These are phyloP conservation scores for Xestoiulus laeticollis DNA, from an alignment of 2,888 invertebrate species.

Conservation along the genomic window DNA sequence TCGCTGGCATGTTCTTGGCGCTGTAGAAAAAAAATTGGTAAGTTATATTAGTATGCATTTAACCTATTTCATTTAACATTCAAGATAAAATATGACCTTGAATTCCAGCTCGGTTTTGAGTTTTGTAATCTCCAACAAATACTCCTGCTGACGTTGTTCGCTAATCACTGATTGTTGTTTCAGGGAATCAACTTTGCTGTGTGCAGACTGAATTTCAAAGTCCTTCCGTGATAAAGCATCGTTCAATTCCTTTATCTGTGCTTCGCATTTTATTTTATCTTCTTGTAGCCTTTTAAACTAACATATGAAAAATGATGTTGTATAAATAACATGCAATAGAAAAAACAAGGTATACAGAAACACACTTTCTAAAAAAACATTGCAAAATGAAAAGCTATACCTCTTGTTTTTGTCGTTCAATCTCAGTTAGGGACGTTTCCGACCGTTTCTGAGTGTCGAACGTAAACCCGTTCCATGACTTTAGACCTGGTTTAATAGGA, in stretches of 20 bases:
- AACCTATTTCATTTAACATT: neutral
- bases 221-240: constrained; percentile 2
- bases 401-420: neutral
- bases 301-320: neutral
- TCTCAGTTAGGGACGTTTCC: neutral
- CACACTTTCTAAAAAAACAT: too few species aligned
- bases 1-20: neutral
- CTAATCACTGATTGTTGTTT: neutral
- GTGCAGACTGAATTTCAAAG: neutral
- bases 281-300: neutral
- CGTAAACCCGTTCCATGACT: neutral
- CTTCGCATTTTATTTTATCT: neutral
- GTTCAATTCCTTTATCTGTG: neutral
- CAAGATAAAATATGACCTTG: neutral
- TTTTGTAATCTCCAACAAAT: neutral
- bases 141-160: neutral
- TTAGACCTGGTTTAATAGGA: neutral
- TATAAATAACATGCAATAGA: neutral
- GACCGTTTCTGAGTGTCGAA: neutral
- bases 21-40: neutral
- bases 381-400: too few species aligned
- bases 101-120: neutral
- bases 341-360: too few species aligned
- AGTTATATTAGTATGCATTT: neutral
- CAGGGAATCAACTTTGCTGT: neutral